Percentiles rank a stretch among this genome's conserved stretches.
Evolutionary conservation across 2,888 invertebrate species (phyloP).

Genomic region (Dermolepida albohirtum): DNA sequence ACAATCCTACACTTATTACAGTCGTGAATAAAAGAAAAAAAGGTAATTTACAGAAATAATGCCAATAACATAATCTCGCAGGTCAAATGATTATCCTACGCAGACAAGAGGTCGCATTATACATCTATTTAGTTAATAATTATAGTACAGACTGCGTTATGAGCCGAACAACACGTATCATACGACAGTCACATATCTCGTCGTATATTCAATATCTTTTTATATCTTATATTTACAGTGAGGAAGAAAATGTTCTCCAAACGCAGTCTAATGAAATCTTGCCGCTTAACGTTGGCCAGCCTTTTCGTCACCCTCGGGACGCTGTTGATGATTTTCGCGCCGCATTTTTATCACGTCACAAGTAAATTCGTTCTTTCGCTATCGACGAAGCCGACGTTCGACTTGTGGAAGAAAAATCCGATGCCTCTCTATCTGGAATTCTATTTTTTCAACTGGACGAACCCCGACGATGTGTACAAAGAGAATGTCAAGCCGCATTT

Average conservation of each 20-base stretch:
- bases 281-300: constrained; percentile 34
- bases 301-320: constrained; percentile 46
- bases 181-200: background rate
- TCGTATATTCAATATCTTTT: background rate
- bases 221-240: constrained; percentile 15
- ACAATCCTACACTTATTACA: constrained; percentile 18
- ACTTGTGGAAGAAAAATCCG: constrained; percentile 77
- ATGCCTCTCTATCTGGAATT: constrained; percentile 75
- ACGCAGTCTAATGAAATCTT: constrained; percentile 13
- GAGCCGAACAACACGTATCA: constrained; percentile 7
- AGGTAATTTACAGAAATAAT: constrained; percentile 19
- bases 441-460: constrained; percentile 85
- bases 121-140: constrained; percentile 21
- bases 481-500: constrained; percentile 70
- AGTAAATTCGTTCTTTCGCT: constrained; percentile 69
- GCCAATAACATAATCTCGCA: constrained; percentile 25
- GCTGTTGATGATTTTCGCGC: constrained; percentile 46
- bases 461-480: constrained; percentile 74
- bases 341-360: constrained; percentile 47
- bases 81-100: constrained; percentile 32
- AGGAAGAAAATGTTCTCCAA: constrained; percentile 5
- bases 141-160: constrained; percentile 9
- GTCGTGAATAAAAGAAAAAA: background rate
- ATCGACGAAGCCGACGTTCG: constrained; percentile 72
- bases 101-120: constrained; percentile 6